Evolutionary conservation across 2,888 invertebrate genomes (phyloP).

Genomic region (Idaea straminata): DNA sequence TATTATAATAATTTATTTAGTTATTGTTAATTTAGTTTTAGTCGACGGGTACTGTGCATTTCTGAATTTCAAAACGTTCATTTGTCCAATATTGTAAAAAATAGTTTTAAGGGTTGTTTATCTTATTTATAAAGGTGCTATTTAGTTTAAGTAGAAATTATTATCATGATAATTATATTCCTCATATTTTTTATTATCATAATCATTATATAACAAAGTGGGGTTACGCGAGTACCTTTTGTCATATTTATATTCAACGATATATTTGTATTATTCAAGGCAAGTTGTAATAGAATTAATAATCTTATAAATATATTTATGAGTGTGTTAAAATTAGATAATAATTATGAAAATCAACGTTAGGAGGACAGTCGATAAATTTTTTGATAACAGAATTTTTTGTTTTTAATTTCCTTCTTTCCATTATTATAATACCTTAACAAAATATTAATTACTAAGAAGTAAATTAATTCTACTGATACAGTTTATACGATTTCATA

Average conservation of each 20-base stretch:
- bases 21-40: slow-evolving; percentile 42
- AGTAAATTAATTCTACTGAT: not conserved
- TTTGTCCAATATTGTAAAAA: slow-evolving; percentile 76
- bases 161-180: slow-evolving; percentile 37
- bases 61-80: slow-evolving; percentile 50
- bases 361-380: slow-evolving; percentile 35
- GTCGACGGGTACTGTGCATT: slow-evolving; percentile 80
- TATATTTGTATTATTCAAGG: slow-evolving; percentile 21
- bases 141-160: slow-evolving; percentile 42
- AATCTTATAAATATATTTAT: slow-evolving; percentile 9
- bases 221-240: slow-evolving; percentile 79
- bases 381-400: slow-evolving; percentile 26
- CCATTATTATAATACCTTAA: not conserved
- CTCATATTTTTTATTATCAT: slow-evolving; percentile 26
- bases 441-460: not conserved
- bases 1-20: slow-evolving; percentile 25
- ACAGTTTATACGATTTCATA: not conserved
- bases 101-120: slow-evolving; percentile 41
- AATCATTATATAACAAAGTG: slow-evolving; percentile 43
- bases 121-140: slow-evolving; percentile 56
- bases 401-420: slow-evolving; percentile 26
- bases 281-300: slow-evolving; percentile 26
- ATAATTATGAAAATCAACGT: slow-evolving; percentile 16
- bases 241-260: slow-evolving; percentile 43
- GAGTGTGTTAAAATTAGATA: slow-evolving; percentile 9